Percentiles rank a stretch among this genome's conserved stretches.
phyloP scores from a whole-genome alignment of 1,140 invertebrate genomes.

The Formica exsecta region DNA sequence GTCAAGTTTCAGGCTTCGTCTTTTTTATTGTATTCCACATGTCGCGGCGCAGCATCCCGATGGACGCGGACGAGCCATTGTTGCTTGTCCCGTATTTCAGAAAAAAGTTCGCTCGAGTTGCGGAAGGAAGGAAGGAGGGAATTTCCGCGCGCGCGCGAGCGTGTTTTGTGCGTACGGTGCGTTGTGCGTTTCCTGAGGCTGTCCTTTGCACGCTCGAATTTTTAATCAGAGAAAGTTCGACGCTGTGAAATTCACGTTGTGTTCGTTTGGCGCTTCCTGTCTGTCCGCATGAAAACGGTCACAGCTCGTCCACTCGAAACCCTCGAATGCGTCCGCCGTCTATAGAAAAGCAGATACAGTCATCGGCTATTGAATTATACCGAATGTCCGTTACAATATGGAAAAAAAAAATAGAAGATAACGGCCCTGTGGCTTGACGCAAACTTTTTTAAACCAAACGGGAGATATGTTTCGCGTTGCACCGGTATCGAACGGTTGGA shows the following conservation, averaged over 20 bases:
- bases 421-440: constrained; percentile 20
- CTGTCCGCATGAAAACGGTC: constrained; percentile 38
- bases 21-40: constrained; percentile 41
- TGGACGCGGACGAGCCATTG: constrained; percentile 49
- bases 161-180: constrained; percentile 18
- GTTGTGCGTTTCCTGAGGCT: constrained; percentile 9
- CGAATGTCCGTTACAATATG: constrained; percentile 27
- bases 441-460: constrained; percentile 36
- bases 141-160: neutral
- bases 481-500: neutral
- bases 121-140: constrained; percentile 54
- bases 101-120: constrained; percentile 37
- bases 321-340: constrained; percentile 19
- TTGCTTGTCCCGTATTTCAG: constrained; percentile 28
- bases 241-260: constrained; percentile 48
- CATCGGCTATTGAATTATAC: constrained; percentile 48
- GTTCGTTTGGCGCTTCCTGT: constrained; percentile 20
- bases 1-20: constrained; percentile 40
- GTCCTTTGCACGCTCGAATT: constrained; percentile 41
- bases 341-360: constrained; percentile 50
- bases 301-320: constrained; percentile 41
- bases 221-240: constrained; percentile 59
- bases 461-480: constrained; percentile 51
- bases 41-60: constrained; percentile 17
- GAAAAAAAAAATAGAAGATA: constrained; percentile 57